Conservation (phyloP, 2,113 vertebrate species). For the Scomber scombrus region DNA sequence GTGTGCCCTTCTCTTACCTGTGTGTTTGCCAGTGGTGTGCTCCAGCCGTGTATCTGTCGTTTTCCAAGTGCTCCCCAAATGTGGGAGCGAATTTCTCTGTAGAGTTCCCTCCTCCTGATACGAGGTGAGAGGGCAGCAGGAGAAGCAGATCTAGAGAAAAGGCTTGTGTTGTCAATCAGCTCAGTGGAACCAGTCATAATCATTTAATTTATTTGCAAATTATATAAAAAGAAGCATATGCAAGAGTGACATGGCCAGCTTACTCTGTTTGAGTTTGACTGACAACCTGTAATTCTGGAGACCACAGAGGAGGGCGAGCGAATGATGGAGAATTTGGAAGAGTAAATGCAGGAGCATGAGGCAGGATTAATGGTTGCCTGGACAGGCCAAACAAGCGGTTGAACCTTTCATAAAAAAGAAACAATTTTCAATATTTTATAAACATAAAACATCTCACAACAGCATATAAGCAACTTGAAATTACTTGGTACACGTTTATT, state of each 20-base stretch:
- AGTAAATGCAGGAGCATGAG: conserved; percentile 42
- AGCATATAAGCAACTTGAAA: neutral
- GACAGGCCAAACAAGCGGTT: conserved; percentile 83
- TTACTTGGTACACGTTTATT: neutral
- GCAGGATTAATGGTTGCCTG: conserved; percentile 77
- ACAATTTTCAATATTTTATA: neutral
- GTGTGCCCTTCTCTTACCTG: conserved; percentile 54
- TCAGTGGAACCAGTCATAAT: neutral
- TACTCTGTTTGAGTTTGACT: conserved; percentile 75
- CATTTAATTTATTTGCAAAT: neutral
- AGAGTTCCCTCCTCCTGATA: conserved; percentile 84
- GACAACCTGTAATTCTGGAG: conserved; percentile 62
- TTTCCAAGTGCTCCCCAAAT: conserved; percentile 87
- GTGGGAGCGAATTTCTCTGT: conserved; percentile 86
- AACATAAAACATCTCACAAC: neutral
- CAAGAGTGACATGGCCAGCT: conserved; percentile 21
- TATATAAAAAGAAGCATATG: neutral
- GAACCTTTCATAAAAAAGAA: conserved; percentile 74
- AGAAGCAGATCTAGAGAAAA: conserved; percentile 62
- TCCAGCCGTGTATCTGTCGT: conserved; percentile 88
- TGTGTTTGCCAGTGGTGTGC: conserved; percentile 75
- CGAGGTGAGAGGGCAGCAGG: conserved; percentile 78
- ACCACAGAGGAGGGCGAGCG: conserved; percentile 43
- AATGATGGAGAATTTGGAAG: conserved; percentile 42
- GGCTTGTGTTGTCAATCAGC: conserved; percentile 15